Conservation (phyloP, 1,140 invertebrate species). For the Atta colombica region DNA sequence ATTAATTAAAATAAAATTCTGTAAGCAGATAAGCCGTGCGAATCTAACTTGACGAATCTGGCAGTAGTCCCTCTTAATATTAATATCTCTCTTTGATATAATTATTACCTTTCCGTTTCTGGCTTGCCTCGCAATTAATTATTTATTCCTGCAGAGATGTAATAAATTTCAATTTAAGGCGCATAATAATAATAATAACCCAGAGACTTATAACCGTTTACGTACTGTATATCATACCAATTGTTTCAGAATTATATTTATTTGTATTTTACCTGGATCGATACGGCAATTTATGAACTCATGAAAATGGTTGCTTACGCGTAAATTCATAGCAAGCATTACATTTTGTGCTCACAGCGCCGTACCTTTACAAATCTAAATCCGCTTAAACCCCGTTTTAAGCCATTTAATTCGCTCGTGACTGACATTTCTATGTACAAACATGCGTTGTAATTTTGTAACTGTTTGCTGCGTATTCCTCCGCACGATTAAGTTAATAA, state of each 20-base stretch:
- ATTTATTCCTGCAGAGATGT: slow-evolving; percentile 21
- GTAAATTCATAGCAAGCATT: slow-evolving; percentile 23
- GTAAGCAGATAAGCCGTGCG: slow-evolving; percentile 14
- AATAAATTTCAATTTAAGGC: slow-evolving; percentile 4
- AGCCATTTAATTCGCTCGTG: slow-evolving; percentile 59
- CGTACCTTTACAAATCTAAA: slow-evolving; percentile 47
- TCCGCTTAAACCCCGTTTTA: slow-evolving; percentile 50
- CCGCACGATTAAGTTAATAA: slow-evolving; percentile 51
- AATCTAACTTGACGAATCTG: not conserved
- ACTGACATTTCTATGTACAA: slow-evolving; percentile 47
- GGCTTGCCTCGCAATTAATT: slow-evolving; percentile 47
- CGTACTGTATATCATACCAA: not conserved
- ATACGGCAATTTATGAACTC: slow-evolving; percentile 65
- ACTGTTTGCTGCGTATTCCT: slow-evolving; percentile 9
- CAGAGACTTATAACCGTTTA: slow-evolving; percentile 42
- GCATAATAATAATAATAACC: slow-evolving; percentile 29
- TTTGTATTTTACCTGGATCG: slow-evolving; percentile 45
- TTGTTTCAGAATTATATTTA: slow-evolving; percentile 42
- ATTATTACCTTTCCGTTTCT: slow-evolving; percentile 1
- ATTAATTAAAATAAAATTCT: slow-evolving; percentile 79
- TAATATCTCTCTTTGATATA: slow-evolving; percentile 55
- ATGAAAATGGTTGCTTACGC: slow-evolving; percentile 46
- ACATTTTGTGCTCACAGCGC: slow-evolving; percentile 12
- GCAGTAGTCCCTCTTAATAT: too few species aligned
- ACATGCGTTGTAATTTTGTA: slow-evolving; percentile 38